phyloP scores from a whole-genome alignment of 2,888 invertebrate species.

The Tanaodytes sp. region DNA sequence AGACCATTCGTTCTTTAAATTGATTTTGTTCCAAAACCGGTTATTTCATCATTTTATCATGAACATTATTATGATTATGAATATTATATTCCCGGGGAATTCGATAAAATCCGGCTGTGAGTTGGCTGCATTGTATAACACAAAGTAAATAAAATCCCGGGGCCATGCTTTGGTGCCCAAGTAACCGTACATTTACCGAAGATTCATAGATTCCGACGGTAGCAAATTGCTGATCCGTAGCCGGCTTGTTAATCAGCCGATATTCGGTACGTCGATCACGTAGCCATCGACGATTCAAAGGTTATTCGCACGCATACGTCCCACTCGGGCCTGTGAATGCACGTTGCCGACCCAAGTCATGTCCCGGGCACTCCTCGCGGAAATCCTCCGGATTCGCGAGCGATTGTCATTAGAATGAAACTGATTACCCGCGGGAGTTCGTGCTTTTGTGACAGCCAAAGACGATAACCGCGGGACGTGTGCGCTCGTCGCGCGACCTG shows the following conservation, averaged over 20 bases:
- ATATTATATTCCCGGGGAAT: too few relatives aligned
- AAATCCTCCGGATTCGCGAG: constrained; percentile 49
- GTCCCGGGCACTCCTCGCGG: constrained; percentile 43
- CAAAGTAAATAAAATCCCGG: too few relatives aligned
- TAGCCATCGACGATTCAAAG: constrained; percentile 45
- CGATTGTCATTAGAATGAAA: constrained; percentile 53
- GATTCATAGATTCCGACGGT: constrained; percentile 5
- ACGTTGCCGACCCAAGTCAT: constrained; percentile 48
- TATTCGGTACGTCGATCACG: constrained; percentile 49
- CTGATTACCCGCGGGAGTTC: constrained; percentile 44
- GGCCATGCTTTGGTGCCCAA: too few relatives aligned
- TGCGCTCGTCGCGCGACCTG: constrained; percentile 9
- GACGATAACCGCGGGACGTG: constrained; percentile 25
- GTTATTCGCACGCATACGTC: constrained; percentile 48
- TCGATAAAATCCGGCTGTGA: too few relatives aligned
- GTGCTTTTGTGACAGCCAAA: constrained; percentile 22
- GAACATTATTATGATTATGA: too few relatives aligned
- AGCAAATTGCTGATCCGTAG: constrained; percentile 47
- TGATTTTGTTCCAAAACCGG: too few relatives aligned
- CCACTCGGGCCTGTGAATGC: constrained; percentile 30
- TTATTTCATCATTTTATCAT: too few relatives aligned
- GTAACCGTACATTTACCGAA: too few relatives aligned
- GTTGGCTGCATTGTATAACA: too few relatives aligned
- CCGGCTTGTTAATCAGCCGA: constrained; percentile 44
- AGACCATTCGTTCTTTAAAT: too few relatives aligned